phyloP scores from a whole-genome alignment of 2,888 invertebrate genomes.

The Napeogenes inachia region DNA sequence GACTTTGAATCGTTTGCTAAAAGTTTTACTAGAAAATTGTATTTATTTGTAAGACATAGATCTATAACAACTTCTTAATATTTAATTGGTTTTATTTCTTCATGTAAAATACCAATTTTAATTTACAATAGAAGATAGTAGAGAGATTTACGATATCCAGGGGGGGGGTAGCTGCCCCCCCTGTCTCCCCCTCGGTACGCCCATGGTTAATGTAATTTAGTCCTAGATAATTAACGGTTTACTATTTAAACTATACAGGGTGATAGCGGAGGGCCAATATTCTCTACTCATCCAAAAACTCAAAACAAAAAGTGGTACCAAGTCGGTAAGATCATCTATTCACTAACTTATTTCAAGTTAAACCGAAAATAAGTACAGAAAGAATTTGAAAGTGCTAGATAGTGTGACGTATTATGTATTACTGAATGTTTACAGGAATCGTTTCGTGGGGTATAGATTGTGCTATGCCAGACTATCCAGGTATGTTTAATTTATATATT shows the following conservation, averaged over 20 bases:
- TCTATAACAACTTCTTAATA: too few relatives aligned
- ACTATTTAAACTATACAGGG: constrained; percentile 61
- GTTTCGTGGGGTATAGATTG: constrained; percentile 84
- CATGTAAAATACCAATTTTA: too few relatives aligned
- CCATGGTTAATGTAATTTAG: too few relatives aligned
- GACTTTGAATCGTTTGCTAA: too few relatives aligned
- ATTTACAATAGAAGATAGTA: too few relatives aligned
- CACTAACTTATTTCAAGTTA: background rate
- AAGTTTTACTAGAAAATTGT: too few relatives aligned
- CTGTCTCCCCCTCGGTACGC: too few relatives aligned
- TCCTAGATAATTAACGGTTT: constrained; percentile 6
- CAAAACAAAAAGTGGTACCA: constrained; percentile 72
- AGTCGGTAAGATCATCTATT: constrained; percentile 68
- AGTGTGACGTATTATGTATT: background rate
- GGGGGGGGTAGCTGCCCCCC: too few relatives aligned
- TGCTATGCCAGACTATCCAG: constrained; percentile 77
- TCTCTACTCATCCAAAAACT: constrained; percentile 64
- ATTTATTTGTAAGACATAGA: too few relatives aligned
- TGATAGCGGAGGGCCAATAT: constrained; percentile 82
- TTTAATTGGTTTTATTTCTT: too few relatives aligned
- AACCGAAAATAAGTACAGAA: background rate
- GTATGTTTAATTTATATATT: constrained; percentile 33
- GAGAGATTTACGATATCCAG: too few relatives aligned
- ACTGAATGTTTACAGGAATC: constrained; percentile 63
- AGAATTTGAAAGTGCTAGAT: background rate